These are phyloP conservation scores for Linepithema humile DNA, from an alignment of 1,140 invertebrate genomes.

Conservation along the genomic window DNA sequence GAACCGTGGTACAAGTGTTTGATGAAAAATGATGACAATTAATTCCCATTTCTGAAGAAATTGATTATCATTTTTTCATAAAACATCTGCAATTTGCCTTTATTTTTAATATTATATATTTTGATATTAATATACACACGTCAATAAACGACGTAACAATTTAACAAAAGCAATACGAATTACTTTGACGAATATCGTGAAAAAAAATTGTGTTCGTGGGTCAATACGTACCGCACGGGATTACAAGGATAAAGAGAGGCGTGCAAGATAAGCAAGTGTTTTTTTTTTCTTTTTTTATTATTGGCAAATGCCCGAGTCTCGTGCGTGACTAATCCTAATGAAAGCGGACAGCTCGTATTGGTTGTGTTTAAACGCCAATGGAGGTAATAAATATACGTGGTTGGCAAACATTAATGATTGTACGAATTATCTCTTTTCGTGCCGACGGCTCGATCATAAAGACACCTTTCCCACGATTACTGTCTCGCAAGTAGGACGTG, in stretches of 20 bases:
- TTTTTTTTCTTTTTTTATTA: constrained; percentile 68
- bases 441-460: constrained; percentile 26
- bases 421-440: constrained; percentile 29
- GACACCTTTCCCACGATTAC: constrained; percentile 12
- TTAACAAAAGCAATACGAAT: constrained; percentile 10
- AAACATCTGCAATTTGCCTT: background rate
- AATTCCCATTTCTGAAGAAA: background rate
- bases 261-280: constrained; percentile 72
- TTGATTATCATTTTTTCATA: background rate
- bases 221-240: constrained; percentile 58
- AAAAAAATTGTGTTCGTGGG: constrained; percentile 62
- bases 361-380: constrained; percentile 54
- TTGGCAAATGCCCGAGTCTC: constrained; percentile 70
- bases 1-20: background rate
- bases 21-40: background rate
- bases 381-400: constrained; percentile 54
- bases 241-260: constrained; percentile 73
- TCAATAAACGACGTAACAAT: background rate
- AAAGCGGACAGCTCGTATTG: constrained; percentile 59
- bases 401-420: constrained; percentile 58
- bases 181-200: constrained; percentile 2
- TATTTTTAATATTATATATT: background rate
- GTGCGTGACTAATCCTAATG: constrained; percentile 74
- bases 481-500: background rate
- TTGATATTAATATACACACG: background rate